Evolutionary conservation across 2,888 invertebrate species (phyloP).

Genomic region (Blomia tropicalis): DNA sequence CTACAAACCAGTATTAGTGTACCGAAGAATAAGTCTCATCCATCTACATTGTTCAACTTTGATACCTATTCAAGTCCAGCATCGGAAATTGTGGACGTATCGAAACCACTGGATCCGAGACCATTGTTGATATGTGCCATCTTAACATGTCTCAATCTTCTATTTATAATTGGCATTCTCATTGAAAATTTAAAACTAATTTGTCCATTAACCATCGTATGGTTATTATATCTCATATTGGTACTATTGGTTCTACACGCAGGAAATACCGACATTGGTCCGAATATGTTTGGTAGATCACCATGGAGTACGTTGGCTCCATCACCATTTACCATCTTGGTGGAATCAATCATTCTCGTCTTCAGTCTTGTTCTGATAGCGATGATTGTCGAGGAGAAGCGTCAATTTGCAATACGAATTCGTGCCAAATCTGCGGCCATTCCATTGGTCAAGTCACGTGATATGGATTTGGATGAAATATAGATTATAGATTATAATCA

Average conservation of each 20-base stretch:
- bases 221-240: constrained; percentile 8
- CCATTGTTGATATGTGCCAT: constrained; percentile 2
- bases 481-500: neutral
- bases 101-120: neutral
- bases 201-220: neutral
- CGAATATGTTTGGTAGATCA: neutral
- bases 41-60: neutral
- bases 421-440: constrained; percentile 5
- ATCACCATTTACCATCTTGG: constrained; percentile 17
- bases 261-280: too few relatives aligned
- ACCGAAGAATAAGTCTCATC: neutral
- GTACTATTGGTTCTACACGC: neutral
- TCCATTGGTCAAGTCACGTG: constrained; percentile 8
- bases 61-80: neutral
- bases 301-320: constrained; percentile 5
- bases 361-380: constrained; percentile 10
- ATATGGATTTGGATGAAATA: constrained; percentile 12
- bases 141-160: constrained; percentile 1
- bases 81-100: neutral
- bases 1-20: neutral
- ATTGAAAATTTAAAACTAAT: neutral
- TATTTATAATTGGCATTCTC: constrained; percentile 9
- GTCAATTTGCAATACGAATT: constrained; percentile 1
- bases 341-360: constrained; percentile 7
- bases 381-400: constrained; percentile 11